phyloP scores from a whole-genome alignment of 2,888 invertebrate species.

The Rotaria magnacalcarata region DNA sequence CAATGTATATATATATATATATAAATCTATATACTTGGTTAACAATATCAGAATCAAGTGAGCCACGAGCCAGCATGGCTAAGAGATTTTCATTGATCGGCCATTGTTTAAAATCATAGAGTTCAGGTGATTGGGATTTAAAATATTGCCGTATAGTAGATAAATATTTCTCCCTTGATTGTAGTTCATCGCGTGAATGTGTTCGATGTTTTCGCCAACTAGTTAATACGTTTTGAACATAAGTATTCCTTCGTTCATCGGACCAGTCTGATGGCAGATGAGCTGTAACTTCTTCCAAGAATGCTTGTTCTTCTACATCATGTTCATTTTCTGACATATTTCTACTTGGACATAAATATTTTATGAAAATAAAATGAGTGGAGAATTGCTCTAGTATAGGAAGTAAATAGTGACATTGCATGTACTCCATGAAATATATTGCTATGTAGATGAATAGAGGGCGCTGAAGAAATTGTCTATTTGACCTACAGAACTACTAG shows the following conservation, averaged over 20 bases:
- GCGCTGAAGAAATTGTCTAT: not conserved
- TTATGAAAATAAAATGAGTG: not conserved
- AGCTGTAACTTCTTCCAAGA: not conserved
- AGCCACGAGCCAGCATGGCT: not conserved
- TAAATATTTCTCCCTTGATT: not conserved
- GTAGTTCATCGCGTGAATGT: not conserved
- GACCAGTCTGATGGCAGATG: not conserved
- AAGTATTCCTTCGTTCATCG: not conserved
- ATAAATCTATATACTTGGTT: not conserved
- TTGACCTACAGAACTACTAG: no score
- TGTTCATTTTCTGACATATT: not conserved
- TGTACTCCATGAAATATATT: not conserved
- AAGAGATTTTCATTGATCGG: not conserved
- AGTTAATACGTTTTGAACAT: not conserved
- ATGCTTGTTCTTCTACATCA: not conserved
- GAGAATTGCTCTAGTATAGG: not conserved
- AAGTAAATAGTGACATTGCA: not conserved
- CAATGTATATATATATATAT: not conserved
- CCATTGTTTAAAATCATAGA: not conserved
- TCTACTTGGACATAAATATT: not conserved
- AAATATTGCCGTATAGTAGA: not conserved
- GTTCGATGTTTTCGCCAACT: not conserved
- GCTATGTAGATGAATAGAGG: not conserved
- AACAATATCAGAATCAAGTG: not conserved
- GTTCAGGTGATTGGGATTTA: not conserved